Base-by-base conservation (phyloP, 1,140 invertebrate species). In the Saccostrea cuccullata region DNA sequence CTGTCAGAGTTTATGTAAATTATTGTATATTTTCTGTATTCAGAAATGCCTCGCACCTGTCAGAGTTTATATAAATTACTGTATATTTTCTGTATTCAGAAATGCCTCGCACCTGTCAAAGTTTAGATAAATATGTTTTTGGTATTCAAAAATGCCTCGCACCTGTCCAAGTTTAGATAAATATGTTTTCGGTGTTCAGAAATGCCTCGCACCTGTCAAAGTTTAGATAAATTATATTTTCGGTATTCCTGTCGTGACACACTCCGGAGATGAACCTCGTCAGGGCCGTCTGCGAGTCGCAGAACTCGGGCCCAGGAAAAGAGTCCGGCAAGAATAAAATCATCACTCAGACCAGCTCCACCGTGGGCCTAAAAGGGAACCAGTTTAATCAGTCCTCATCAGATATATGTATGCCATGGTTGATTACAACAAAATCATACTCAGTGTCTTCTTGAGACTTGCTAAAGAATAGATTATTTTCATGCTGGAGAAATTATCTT, bases 221-320 rank as follows among this genome's bases (percentile, higher is more conserved):
- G 73, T 55, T 89, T 89, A 23, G 88, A 86, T 85, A 55, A 84
- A 40, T 90, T 89, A 91, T 47, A 91, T 67, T 89, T 91, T 90
- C 13, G 89, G 85, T 94, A 92, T 91, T 95, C 94, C 60, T 91
- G 88, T 55, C 92, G 93, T 58, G 95, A 95, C 26, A 96, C 91
- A 12, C 94, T 89, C 64, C 94, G 91, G 40, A 93, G 84, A 91
- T 96, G 95, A 9, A 96, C 95, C 85, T 95, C 95, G 90, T 95
- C 95, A 17, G 95, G 95, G n/a, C 95, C 95, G 89, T 96, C 95
- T 23, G 95, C 95, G 13, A 95, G 60, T 77, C 95, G 89, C 47
- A 96, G 88, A 26, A 92, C 90, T 47, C 95, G 89, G 64, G 94
- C 94, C 89, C 91, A 92, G 12, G 92, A 88, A 84, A 92, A 94